Conservation (phyloP, 1,140 invertebrate genomes). For the Plectrocnemia conspersa region DNA sequence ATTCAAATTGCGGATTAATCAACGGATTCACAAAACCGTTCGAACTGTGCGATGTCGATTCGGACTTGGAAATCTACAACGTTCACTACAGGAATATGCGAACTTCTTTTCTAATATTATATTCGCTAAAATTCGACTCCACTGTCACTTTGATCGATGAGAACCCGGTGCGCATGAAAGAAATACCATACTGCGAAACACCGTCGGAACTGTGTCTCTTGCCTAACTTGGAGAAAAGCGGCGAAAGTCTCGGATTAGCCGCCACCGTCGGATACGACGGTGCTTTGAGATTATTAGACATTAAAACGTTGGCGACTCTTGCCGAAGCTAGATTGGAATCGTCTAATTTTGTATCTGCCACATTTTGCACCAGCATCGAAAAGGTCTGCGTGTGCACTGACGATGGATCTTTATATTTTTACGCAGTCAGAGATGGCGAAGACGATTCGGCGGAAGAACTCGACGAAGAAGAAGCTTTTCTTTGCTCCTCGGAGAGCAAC, state of each 20-base stretch:
- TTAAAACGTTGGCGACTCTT: slow-evolving; percentile 59
- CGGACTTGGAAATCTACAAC: slow-evolving; percentile 8
- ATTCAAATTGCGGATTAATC: slow-evolving; percentile 32
- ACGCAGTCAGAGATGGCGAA: slow-evolving; percentile 66
- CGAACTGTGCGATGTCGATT: slow-evolving; percentile 43
- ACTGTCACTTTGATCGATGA: slow-evolving; percentile 55
- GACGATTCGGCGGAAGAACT: slow-evolving; percentile 64
- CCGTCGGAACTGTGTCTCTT: slow-evolving; percentile 65
- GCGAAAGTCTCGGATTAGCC: slow-evolving; percentile 42
- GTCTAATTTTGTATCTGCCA: slow-evolving; percentile 68
- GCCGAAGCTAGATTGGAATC: slow-evolving; percentile 60
- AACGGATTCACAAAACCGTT: slow-evolving; percentile 39
- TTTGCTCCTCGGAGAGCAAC: slow-evolving; percentile 40
- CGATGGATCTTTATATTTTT: slow-evolving; percentile 76
- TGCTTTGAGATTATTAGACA: slow-evolving; percentile 60
- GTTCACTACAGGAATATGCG: slow-evolving; percentile 10
- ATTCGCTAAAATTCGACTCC: slow-evolving; percentile 54
- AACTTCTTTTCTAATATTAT: slow-evolving; percentile 45
- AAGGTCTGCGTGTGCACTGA: slow-evolving; percentile 76
- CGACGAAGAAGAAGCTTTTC: slow-evolving; percentile 58
- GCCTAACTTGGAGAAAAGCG: slow-evolving; percentile 53
- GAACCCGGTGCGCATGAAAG: slow-evolving; percentile 58
- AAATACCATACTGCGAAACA: slow-evolving; percentile 58
- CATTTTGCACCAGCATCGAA: slow-evolving; percentile 77
- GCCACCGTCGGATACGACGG: slow-evolving; percentile 63